Conservation (phyloP, 2,797 vertebrate species). For the Periophthalmus magnuspinnatus region DNA sequence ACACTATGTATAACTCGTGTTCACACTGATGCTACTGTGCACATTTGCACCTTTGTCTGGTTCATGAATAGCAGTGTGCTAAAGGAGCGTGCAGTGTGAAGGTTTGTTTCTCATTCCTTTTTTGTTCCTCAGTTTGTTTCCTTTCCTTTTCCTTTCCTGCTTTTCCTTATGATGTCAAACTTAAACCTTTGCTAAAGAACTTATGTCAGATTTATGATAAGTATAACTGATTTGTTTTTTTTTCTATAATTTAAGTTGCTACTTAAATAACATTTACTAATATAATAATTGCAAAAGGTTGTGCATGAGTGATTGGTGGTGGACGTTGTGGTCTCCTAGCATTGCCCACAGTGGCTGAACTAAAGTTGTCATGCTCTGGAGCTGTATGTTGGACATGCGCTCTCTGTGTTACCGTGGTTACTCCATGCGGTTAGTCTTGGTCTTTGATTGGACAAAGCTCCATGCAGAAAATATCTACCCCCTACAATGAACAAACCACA, state of each 20-base stretch:
- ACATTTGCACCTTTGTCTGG: background rate
- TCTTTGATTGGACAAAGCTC: background rate
- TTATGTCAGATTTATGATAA: background rate
- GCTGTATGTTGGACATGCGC: background rate
- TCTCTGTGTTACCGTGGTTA: background rate
- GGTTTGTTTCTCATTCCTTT: background rate
- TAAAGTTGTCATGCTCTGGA: background rate
- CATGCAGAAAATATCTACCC: constrained; percentile 4
- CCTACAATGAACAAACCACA: background rate
- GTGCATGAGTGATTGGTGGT: background rate
- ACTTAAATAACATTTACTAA: background rate
- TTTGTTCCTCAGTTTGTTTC: too few relatives aligned
- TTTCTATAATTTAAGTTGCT: background rate
- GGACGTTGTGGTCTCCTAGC: background rate
- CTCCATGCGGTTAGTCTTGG: background rate
- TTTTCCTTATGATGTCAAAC: too few relatives aligned
- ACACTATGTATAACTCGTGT: background rate
- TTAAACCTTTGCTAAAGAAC: too few relatives aligned
- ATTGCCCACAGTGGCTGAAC: background rate
- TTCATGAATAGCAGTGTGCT: too few relatives aligned
- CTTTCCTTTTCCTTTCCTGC: too few relatives aligned
- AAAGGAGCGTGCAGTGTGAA: background rate
- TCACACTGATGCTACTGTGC: background rate
- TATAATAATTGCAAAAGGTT: background rate
- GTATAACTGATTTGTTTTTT: background rate